Conservation (phyloP, 1,140 invertebrate species). For the Nasonia vitripennis region DNA sequence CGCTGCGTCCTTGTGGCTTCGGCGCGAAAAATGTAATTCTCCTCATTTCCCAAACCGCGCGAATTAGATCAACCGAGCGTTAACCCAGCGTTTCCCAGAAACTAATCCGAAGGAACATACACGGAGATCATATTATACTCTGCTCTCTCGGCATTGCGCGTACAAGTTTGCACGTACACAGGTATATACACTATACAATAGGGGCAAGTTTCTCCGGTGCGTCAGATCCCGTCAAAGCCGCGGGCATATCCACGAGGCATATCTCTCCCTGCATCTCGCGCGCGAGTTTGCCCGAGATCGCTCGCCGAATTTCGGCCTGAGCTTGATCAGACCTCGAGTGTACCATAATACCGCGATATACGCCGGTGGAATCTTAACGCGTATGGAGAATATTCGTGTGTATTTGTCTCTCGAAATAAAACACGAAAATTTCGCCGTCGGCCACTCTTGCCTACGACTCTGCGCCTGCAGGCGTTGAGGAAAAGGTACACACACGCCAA, state of each 20-base stretch:
- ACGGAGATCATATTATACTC: neutral
- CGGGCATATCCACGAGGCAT: slow-evolving; percentile 36
- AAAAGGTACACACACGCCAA: neutral
- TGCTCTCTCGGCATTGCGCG: neutral
- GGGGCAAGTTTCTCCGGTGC: neutral
- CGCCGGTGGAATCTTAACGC: neutral
- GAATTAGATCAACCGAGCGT: neutral
- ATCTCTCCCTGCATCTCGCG: neutral
- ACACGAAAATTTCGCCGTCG: neutral
- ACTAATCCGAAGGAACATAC: neutral
- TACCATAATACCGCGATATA: neutral
- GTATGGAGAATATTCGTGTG: neutral
- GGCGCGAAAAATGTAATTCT: neutral
- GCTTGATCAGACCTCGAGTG: slow-evolving; percentile 25
- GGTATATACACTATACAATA: neutral
- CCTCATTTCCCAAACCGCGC: neutral
- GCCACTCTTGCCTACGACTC: neutral
- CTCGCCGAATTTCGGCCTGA: slow-evolving; percentile 23
- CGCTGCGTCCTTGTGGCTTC: neutral
- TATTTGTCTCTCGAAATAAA: neutral
- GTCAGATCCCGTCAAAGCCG: slow-evolving; percentile 34
- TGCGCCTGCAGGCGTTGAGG: neutral
- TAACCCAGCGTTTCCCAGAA: neutral
- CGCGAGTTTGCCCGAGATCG: slow-evolving; percentile 12
- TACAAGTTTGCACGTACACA: neutral